Evolutionary conservation across 2,113 vertebrate genomes (phyloP), one percentile per base, ranked within the genome.

Genomic region (Atherinomorus stipes): DNA sequence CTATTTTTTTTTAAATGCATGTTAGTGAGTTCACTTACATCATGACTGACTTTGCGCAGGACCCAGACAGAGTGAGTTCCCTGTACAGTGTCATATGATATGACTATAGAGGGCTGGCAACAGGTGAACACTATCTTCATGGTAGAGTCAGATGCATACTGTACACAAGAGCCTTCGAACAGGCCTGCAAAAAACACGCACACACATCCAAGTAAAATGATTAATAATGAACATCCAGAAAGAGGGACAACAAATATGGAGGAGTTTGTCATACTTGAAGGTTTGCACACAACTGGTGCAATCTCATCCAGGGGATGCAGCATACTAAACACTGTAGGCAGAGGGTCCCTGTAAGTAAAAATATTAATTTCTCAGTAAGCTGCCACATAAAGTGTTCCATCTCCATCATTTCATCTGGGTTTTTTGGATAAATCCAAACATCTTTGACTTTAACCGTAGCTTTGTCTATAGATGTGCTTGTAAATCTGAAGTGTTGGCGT

Each of bases 311-410:
- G 90, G 0, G 97, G 97, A 79, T 99, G 97, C 40, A 99, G 88
- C 97, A 99, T 98, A 90, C 97, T 99, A 92, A 99, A 99, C 84
- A 99, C 90, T 0, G 95, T 98, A 0, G 98, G 97, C 71, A 99
- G 93, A 87, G 96, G 95, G 54, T 98, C 97, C 81, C 97, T 99
- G 87, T 51, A 53, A 79, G 85, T 28, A 74, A 28, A 62, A 3
- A 59, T 0, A 4, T 52, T 7, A 66, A 4, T 40, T 12, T 6
- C 31, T 71, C 45, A 2, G 19, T 68, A 45, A 57, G 10, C 40
- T 9, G 6, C n/a, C 1, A 75, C 31, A 64, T 5, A 13, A 7
- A 52, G 18, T 15, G 37, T n/a, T n/a, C 45, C 45, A 4, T 56
- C 10, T 6, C 11, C n/a, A 44, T 38, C 49, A 44, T 31, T 63